Evolutionary conservation across 2,888 invertebrate genomes (phyloP).

Genomic region (Ametastegia equiseti): DNA sequence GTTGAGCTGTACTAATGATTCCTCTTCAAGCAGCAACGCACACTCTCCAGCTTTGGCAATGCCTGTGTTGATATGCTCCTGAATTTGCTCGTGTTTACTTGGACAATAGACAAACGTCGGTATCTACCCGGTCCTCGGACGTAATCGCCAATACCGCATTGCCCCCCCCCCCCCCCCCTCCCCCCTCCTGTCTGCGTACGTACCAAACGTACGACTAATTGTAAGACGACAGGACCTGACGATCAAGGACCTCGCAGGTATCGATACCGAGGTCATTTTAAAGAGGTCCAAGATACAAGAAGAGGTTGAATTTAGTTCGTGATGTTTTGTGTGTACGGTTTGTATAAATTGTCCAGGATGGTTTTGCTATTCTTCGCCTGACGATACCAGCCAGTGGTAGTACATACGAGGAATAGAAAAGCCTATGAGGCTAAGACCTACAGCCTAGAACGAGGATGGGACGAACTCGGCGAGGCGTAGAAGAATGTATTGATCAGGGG

Average conservation of each 20-base stretch:
- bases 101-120: conserved; percentile 44
- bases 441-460: conserved; percentile 51
- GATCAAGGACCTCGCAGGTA: background rate
- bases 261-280: background rate
- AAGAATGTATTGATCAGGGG: conserved; percentile 73
- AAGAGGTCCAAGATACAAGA: too few relatives aligned
- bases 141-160: conserved; percentile 25
- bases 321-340: too few relatives aligned
- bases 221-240: background rate
- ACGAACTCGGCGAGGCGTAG: conserved; percentile 70
- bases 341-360: too few relatives aligned
- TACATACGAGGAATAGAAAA: conserved; percentile 19
- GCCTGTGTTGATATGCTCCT: conserved; percentile 42
- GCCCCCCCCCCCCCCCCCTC: too few relatives aligned
- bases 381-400: background rate
- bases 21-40: conserved; percentile 28
- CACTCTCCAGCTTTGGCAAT: conserved; percentile 30
- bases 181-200: background rate
- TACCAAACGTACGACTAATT: background rate
- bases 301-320: too few relatives aligned
- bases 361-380: background rate
- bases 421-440: conserved; percentile 36
- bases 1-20: conserved; percentile 49
- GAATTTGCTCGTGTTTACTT: conserved; percentile 46
- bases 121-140: conserved; percentile 1